Evolutionary conservation across 2,888 invertebrate genomes (phyloP).

Genomic region (Lepidochrysops patricia): DNA sequence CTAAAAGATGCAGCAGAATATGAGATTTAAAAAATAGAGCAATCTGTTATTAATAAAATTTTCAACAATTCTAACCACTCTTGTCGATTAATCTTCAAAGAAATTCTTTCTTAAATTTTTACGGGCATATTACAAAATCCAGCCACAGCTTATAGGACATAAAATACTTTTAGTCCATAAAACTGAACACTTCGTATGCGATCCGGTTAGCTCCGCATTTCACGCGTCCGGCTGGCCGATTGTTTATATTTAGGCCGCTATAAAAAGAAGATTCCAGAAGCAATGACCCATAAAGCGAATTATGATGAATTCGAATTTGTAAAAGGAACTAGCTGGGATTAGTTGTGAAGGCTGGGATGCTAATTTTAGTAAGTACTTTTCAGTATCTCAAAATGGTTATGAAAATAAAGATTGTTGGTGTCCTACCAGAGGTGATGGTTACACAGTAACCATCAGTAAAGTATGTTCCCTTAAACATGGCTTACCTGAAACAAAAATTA

Average conservation of each 20-base stretch:
- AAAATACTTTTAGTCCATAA: constrained; percentile 11
- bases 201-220: constrained; percentile 28
- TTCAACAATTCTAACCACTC: too few species aligned
- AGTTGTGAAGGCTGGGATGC: too few species aligned
- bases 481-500: not conserved
- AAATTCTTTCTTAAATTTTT: too few species aligned
- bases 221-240: constrained; percentile 39
- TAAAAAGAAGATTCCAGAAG: constrained; percentile 37
- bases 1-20: too few species aligned
- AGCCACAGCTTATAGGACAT: not conserved
- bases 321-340: not conserved
- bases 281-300: constrained; percentile 13
- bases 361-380: too few species aligned
- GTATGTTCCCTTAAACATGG: not conserved
- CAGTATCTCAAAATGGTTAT: too few species aligned
- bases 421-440: too few species aligned
- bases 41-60: too few species aligned
- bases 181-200: not conserved
- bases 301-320: constrained; percentile 9
- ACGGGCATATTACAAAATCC: not conserved
- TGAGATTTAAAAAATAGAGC: too few species aligned
- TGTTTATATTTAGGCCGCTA: constrained; percentile 53
- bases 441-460: too few species aligned
- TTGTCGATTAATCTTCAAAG: not conserved
- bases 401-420: too few species aligned